Evolutionary conservation across 2,113 vertebrate genomes (phyloP), one percentile per base, ranked within the genome.

Genomic region (Lagopus leucura): DNA sequence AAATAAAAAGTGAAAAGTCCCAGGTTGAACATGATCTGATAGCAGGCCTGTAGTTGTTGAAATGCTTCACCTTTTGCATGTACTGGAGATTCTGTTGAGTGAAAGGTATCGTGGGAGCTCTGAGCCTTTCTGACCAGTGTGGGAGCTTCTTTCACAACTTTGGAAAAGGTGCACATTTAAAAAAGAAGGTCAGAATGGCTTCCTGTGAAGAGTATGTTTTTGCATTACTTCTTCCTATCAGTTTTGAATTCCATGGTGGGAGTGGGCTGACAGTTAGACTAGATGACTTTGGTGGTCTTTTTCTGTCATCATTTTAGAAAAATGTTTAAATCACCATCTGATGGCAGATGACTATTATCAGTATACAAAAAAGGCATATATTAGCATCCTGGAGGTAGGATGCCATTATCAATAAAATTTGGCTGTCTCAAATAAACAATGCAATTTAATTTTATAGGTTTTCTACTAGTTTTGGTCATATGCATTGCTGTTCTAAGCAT

Each of bases 401-500:
- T 88, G 90, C 42, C 27, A 30, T 54, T 54, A 54, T 54, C 52
- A 54, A 10, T 54, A 89, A 92, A 92, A 65, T 24, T 63, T 86
- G 54, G 40, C 57, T 88, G 28, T 79, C 81, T 92, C 63, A 90
- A 92, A 83, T 95, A 97, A 96, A 96, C 93, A 83, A 95, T 95
- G 94, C 92, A 95, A 93, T 97, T 96, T 77, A 92, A 92, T 96
- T 95, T 84, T 95, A 95, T 82, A 93, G 82, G 6, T 64, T 88
- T n/a, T 83, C 73, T 21, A 17, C 19, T 27, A 30, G 93, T 90
- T 97, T 94, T 92, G 75, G 82, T 66, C 82, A 65, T 1, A 4
- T 65, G 63, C 63, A 75, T 83, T 89, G 25, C 81, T 91, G 72
- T 58, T 58, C 8, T 1, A n/a, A 42, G 16, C 38, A 60, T 60